Evolutionary conservation across 2,888 invertebrate species (phyloP), one percentile per base, ranked within the genome.

Genomic region (Agapetus fuscipes): DNA sequence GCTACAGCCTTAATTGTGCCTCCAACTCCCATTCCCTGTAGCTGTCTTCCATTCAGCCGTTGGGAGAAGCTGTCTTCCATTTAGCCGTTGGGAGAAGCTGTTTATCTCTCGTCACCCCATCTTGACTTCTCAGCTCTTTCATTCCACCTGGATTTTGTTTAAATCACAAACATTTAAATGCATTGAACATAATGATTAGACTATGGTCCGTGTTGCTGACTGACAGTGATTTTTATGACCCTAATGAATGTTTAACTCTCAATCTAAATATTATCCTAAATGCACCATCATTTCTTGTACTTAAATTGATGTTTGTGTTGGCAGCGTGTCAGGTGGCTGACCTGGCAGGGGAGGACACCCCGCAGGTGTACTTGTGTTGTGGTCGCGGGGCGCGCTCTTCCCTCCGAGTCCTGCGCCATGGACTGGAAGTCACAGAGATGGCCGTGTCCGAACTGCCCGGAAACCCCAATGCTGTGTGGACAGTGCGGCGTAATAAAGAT

Each of bases 401-500:
- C 0, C 61, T 99, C 30, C 73, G 94, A 54, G 93, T 97, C 0
- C 66, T 99, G 7, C 75, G 98, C 15, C 98, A 98, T 62, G 98
- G 98, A 52, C 71, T 98, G 34, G 98, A 97, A 72, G 96, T 98
- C 2, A 90, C 95, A 0, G 98, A 99, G 67, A 98, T 99, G 98
- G 98, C 98, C 42, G 96, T 98, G 2, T 96, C 96, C 15, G 98
- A 98, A 64, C 69, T 98, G 51, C 98, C 98, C n/a, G 97, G 97
- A 57, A 97, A 94, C 57, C 98, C 98, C 2, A 98, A 96, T 69
- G 97, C 97, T 53, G 98, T 98, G 2, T 98, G 98, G 98, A 98
- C 98, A 17, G 98, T 98, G 13, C 90, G 94, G 59, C 78, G 87
- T 54, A 81, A 93, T 60, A 80, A 88, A 58, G 97, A 98, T 72